Evolutionary conservation across 2,113 vertebrate genomes (phyloP).

Genomic region (Ciconia maguari): DNA sequence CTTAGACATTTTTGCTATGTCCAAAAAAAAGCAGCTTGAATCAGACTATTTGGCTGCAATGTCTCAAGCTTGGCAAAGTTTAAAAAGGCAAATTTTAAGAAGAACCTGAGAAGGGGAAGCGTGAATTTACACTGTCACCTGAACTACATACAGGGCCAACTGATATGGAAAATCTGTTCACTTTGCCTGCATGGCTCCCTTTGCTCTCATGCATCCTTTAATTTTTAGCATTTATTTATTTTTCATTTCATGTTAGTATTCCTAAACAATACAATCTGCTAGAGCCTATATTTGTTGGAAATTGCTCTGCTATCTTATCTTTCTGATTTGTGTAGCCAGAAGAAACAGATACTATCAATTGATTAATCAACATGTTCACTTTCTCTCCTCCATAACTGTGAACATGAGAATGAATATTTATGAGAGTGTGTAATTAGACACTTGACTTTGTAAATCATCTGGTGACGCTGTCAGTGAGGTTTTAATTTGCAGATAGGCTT

Average conservation of each 20-base stretch:
- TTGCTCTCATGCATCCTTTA: neutral
- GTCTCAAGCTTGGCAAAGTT: neutral
- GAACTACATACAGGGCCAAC: neutral
- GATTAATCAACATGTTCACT: constrained; percentile 63
- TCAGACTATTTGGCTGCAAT: neutral
- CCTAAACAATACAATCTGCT: neutral
- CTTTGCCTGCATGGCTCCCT: neutral
- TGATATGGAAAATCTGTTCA: neutral
- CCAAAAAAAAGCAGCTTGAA: neutral
- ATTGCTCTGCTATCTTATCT: constrained; percentile 9
- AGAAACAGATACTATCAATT: constrained; percentile 68
- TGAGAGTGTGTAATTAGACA: constrained; percentile 64
- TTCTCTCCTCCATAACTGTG: constrained; percentile 54
- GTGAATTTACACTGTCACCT: neutral
- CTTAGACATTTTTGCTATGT: neutral
- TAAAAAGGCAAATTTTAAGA: neutral
- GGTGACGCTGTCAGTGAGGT: constrained; percentile 3
- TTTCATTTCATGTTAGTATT: neutral
- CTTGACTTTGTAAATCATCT: constrained; percentile 68
- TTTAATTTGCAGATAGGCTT: constrained; percentile 23
- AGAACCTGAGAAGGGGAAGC: neutral
- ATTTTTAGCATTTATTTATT: neutral
- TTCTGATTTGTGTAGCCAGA: constrained; percentile 23
- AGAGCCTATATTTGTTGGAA: neutral
- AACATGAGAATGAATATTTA: constrained; percentile 72